Evolutionary conservation across 2,797 vertebrate genomes (phyloP), one percentile per base, ranked within the genome.

Genomic region (Ambastaia sidthimunki): DNA sequence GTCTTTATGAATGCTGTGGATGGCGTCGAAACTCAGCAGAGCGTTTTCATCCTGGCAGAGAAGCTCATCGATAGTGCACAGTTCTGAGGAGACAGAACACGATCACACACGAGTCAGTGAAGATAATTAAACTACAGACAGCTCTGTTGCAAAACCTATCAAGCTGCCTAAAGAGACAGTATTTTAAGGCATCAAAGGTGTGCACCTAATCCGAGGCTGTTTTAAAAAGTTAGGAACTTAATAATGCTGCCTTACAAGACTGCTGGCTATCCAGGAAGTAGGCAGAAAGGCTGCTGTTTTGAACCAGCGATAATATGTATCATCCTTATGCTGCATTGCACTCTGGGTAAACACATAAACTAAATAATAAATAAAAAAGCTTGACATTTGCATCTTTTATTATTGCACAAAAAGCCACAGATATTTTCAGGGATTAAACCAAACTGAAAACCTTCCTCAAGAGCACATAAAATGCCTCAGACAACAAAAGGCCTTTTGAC

Each of bases 1-100:
- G 90, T 94, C 93, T 11, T 95, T 96, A 91, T 98, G 97, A 90
- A 98, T 95, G 90, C 91, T 95, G 86, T 94, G 93, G 69, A 98
- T 94, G 0, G 97, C 96, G 84, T 97, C 95, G 1, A 97, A 98
- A 83, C 97, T 97, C 82, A 98, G 94, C 87, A 94, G 85, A 25
- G 96, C 90, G 0, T 95, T 95, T 65, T 96, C 94, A 1, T 95
- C 93, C 6, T 92, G 86, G 84, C 97, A 98, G 78, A 97, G 87
- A 23, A 88, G 87, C 80, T 83, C 80, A 82, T 97, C 96, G 0
- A 98, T 94, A 41, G 68, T 89, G 88, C 97, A 98, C 85, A 98
- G 94, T 74, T 95, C 95, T 96, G 90, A 65, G 13, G n/a, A 57
- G 48, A 63, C 23, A 52, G 19, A 7, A 37, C 31, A 44, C 47